Evolutionary conservation across 2,888 invertebrate species (phyloP), one percentile per base, ranked within the genome.

Genomic region (Acleris emargana): DNA sequence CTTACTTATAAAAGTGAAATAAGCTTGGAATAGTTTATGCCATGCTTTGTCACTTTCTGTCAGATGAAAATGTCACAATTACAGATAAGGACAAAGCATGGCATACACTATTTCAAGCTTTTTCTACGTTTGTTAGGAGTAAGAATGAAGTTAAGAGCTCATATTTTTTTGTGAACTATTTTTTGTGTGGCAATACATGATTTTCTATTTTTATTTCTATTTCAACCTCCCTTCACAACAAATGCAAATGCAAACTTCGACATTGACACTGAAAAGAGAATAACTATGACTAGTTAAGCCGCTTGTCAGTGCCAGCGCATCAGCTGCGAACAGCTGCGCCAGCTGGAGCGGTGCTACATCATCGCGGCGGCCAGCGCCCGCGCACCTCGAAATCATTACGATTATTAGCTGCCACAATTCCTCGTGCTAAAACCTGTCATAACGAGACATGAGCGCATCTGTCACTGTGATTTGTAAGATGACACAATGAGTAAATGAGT

Each of bases 251-350:
- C 9, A 43, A 57, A 64, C 68, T 72, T 76, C 69, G 71, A 66
- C 73, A 73, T 72, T 78, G 82, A 81, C 83, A 84, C 82, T 84
- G 83, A 75, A 72, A 61, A 67, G 76, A 78, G 77, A 84, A 78
- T 74, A 76, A 84, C 82, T 73, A 76, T 75, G 69, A 72, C 74
- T 73, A 76, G 72, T 77, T 77, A 74, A 73, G 73, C 70, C 73
- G 74, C 76, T 4, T 73, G 78, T 67, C 69, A 64, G 59, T 67
- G 58, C 72, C 69, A 70, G 77, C 75, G 71, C 75, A 74, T 80
- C 76, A 80, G 63, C 54, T 49, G 57, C 55, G 71, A 73, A 69
- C 85, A 86, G 81, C 73, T 83, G 83, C 17, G 58, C 32, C 53
- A 64, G 54, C 62, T 68, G 68, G 62, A 62, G 45, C 53, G 22